Percentiles rank a stretch among this genome's conserved stretches.
Evolutionary conservation across 2,113 vertebrate genomes (phyloP).

Genomic region (Ivindomyrus marchei): DNA sequence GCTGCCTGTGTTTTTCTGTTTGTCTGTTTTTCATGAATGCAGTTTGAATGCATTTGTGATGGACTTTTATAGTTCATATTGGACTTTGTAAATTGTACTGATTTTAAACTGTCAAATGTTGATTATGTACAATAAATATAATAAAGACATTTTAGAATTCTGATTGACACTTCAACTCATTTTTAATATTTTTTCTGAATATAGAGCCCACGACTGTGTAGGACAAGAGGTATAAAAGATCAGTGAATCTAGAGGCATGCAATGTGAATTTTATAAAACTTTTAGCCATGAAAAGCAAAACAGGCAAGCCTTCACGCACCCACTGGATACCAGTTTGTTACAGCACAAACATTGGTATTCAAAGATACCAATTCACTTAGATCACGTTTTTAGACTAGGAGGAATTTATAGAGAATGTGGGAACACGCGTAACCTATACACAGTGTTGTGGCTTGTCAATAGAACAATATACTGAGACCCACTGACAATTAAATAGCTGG

Average conservation of each 20-base stretch:
- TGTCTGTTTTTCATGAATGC: slow-evolving; percentile 36
- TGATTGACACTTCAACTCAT: not conserved
- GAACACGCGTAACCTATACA: not conserved
- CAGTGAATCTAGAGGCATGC: not conserved
- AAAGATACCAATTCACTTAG: not conserved
- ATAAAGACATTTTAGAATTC: slow-evolving; percentile 41
- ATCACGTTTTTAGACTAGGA: not conserved
- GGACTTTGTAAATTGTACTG: slow-evolving; percentile 45
- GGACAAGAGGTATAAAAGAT: not conserved
- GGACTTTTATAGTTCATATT: slow-evolving; percentile 58
- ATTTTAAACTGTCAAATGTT: slow-evolving; percentile 49
- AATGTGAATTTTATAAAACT: not conserved
- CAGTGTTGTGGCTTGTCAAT: not conserved
- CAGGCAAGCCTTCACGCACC: not conserved
- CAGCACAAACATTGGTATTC: not conserved
- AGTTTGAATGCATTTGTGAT: slow-evolving; percentile 47
- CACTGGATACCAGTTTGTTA: not conserved
- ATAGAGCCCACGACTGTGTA: not conserved
- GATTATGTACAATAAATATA: slow-evolving; percentile 29
- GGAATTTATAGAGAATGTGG: not conserved
- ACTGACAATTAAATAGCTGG: not conserved
- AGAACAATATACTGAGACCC: not conserved
- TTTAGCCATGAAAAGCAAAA: not conserved
- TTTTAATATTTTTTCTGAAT: not conserved
- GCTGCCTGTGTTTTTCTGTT: not conserved